Percentiles rank a stretch among this genome's conserved stretches.
phyloP scores from a whole-genome alignment of 2,113 vertebrate species.

The Silurus glanis region DNA sequence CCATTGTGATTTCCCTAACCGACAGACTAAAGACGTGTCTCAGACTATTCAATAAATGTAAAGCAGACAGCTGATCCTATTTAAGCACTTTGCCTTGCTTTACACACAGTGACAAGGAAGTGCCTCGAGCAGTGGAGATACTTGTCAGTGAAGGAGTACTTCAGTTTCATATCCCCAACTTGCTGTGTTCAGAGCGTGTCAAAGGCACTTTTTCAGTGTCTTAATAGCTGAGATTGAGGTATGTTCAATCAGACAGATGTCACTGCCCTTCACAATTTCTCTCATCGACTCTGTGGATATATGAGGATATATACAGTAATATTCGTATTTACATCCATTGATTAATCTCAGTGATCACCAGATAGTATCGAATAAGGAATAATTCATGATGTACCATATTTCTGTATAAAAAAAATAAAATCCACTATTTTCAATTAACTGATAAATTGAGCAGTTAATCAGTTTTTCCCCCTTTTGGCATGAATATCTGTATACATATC shows the following conservation, averaged over 20 bases:
- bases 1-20: slow-evolving; percentile 31
- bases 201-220: slow-evolving; percentile 11
- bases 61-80: slow-evolving; percentile 47
- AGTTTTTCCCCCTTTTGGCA: too few species aligned
- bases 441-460: too few species aligned
- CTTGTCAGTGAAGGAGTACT: slow-evolving; percentile 46
- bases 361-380: not conserved
- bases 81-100: slow-evolving; percentile 49
- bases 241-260: not conserved
- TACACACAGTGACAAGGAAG: slow-evolving; percentile 46
- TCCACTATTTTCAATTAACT: not conserved
- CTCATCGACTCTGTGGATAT: not conserved
- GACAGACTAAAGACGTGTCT: slow-evolving; percentile 28
- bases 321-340: not conserved
- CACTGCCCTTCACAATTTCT: not conserved
- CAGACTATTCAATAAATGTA: slow-evolving; percentile 46
- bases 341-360: not conserved
- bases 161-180: slow-evolving; percentile 39
- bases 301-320: not conserved
- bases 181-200: slow-evolving; percentile 28
- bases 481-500: too few species aligned
- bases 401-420: not conserved
- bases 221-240: slow-evolving; percentile 7
- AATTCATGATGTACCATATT: not conserved
- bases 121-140: slow-evolving; percentile 49